Base-by-base conservation (phyloP, 2,888 invertebrate genomes). In the Linnaemya vulpina region DNA sequence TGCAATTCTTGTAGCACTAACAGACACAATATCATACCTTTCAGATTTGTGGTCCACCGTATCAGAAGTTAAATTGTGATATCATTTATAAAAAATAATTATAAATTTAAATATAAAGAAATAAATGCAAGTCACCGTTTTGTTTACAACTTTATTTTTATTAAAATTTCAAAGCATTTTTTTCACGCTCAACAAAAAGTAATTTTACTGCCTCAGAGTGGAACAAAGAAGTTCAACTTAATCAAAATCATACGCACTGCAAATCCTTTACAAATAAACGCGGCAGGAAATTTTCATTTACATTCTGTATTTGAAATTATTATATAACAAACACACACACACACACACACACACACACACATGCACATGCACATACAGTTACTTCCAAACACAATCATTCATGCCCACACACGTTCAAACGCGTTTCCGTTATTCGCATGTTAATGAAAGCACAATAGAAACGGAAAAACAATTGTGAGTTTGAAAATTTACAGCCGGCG, bases 271-370 rank as follows among this genome's bases (percentile, higher is more conserved):
- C 25, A 53, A 68, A 70, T 3, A 30, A 38, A 51, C 30, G 13
- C 82, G 58, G 70, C 74, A 60, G 85, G 85, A 74, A 82, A 70
- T 75, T 85, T 82, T 78, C 51, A 75, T 82, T 78, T 74, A 68
- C 78, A 75, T 77, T 65, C 60, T 65, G 60, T 35, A 67, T 73
- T 68, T 77, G 49, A 68, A 81, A 63, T 46, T 51, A 53, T 67
- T 70, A 7, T 51, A 68, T 68, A 9, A 58, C 43, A 73, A 43
- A 46, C 17, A 15, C 25, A 30, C 9, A 20, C 25, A 3, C n/a
- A 3, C 10, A n/a, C n/a, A 38, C 38, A 60, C 60, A 15, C n/a
- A 1, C 8, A 38, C 0, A 17, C 38, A 38, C 11, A 9, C 30
- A 1, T 10, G 7, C 38, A 53, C 22, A 53, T 15, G n/a, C n/a